Conservation (phyloP, 2,113 vertebrate species). For the Tachuris rubrigastra region DNA sequence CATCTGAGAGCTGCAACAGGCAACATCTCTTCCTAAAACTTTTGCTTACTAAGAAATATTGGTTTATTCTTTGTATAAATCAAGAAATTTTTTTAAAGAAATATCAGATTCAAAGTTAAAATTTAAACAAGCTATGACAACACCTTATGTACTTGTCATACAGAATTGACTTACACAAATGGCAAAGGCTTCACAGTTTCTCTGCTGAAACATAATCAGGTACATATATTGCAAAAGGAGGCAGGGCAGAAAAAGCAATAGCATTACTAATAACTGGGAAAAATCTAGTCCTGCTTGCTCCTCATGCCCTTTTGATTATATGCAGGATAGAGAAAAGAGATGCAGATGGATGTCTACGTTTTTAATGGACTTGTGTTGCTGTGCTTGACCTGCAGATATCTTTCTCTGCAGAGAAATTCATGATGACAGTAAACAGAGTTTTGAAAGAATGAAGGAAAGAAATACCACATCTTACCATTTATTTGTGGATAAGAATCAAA, state of each 20-base stretch:
- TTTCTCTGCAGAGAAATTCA: not conserved
- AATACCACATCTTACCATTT: not conserved
- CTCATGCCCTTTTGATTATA: not conserved
- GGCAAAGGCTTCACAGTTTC: not conserved
- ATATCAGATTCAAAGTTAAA: not conserved
- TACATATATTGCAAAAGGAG: accelerated
- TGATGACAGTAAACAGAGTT: not conserved
- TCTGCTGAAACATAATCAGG: not conserved
- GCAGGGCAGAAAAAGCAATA: not conserved
- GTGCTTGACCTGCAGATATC: not conserved
- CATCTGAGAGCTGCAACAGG: not conserved
- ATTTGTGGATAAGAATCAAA: not conserved
- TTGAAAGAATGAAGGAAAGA: not conserved
- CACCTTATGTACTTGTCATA: not conserved
- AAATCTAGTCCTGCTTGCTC: not conserved
- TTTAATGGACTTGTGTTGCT: not conserved
- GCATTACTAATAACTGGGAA: not conserved
- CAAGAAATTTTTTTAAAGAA: not conserved
- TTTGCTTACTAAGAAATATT: not conserved
- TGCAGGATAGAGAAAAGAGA: not conserved
- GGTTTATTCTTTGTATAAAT: not conserved
- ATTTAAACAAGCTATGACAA: not conserved
- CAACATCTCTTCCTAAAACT: not conserved
- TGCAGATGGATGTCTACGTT: not conserved
- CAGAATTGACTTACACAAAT: not conserved